Percentiles rank a stretch among this genome's conserved stretches.
phyloP scores from a whole-genome alignment of 2,113 vertebrate genomes.

The Mixornis gularis region DNA sequence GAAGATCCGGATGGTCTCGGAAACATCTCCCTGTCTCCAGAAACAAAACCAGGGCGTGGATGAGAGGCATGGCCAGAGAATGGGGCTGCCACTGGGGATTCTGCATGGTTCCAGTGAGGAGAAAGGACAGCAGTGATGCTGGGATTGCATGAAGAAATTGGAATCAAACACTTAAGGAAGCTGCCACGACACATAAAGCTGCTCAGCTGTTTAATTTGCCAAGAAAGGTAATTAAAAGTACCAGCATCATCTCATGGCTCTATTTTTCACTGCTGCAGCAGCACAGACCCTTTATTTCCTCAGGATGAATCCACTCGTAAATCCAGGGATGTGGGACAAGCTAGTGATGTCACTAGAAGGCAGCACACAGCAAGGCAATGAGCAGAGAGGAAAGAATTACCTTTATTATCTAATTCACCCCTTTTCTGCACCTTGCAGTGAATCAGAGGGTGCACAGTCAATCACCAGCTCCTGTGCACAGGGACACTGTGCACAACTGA shows the following conservation, averaged over 20 bases:
- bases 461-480: neutral
- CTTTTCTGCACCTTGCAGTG: neutral
- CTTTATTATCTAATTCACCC: neutral
- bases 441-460: neutral
- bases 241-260: neutral
- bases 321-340: neutral
- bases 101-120: neutral
- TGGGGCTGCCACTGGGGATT: neutral
- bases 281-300: neutral
- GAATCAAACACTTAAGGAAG: neutral
- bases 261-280: neutral
- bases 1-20: slow-evolving; percentile 91
- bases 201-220: neutral
- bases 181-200: neutral
- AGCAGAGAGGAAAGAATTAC: neutral
- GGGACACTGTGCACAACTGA: neutral
- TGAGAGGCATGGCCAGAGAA: neutral
- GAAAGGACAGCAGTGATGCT: neutral
- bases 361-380: neutral
- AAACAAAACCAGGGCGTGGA: neutral
- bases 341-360: neutral
- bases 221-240: neutral
- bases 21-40: slow-evolving; percentile 88
- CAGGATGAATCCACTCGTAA: neutral
- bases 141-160: neutral